phyloP scores from a whole-genome alignment of 2,888 invertebrate genomes.

The Mactromeris polynyma region DNA sequence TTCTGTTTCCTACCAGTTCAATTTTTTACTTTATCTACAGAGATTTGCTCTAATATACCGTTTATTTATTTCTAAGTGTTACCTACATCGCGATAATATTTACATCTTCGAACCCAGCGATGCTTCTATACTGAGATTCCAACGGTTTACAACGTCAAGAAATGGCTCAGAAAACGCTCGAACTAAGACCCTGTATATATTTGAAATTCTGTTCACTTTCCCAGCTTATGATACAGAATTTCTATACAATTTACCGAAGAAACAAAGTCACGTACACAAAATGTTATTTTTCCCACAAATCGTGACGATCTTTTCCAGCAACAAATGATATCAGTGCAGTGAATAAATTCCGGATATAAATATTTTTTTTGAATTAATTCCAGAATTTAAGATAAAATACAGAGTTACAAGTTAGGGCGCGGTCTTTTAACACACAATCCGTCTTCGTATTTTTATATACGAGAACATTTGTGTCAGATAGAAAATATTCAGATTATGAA shows the following conservation, averaged over 20 bases:
- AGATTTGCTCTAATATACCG: background rate
- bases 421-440: background rate
- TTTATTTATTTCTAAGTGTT: background rate
- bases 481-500: background rate
- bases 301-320: background rate
- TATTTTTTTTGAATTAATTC: constrained; percentile 8
- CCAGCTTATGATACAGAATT: too few relatives aligned
- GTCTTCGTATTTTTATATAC: background rate
- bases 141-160: too few relatives aligned
- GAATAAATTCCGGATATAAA: background rate
- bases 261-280: too few relatives aligned
- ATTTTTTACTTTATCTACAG: background rate
- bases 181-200: too few relatives aligned
- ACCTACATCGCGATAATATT: background rate
- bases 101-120: too few relatives aligned
- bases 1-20: background rate
- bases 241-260: too few relatives aligned
- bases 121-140: too few relatives aligned
- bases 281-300: background rate
- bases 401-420: background rate
- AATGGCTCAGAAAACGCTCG: too few relatives aligned
- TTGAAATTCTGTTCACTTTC: too few relatives aligned
- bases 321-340: background rate
- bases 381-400: constrained; percentile 5
- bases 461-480: background rate